phyloP scores from a whole-genome alignment of 2,797 vertebrate genomes.

The Sebastes nivosus region DNA sequence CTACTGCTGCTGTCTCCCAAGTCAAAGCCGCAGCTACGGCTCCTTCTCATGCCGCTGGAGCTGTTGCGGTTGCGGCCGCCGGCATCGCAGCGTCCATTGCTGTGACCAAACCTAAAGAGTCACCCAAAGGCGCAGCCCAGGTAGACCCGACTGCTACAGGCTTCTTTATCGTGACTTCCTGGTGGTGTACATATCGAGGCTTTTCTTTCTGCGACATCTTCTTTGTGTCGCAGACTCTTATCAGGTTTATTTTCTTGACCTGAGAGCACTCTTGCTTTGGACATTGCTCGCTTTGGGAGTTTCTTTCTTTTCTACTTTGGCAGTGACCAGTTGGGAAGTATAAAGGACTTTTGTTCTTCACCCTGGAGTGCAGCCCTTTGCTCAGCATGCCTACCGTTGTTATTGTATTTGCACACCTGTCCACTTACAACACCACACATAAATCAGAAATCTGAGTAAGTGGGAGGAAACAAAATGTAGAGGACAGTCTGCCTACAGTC shows the following conservation, averaged over 20 bases:
- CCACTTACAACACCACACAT: not conserved
- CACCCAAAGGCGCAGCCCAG: conserved; percentile 62
- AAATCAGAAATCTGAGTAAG: not conserved
- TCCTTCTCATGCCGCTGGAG: conserved; percentile 34
- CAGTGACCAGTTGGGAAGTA: not conserved
- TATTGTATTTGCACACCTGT: conserved; percentile 9
- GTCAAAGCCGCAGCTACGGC: conserved; percentile 49
- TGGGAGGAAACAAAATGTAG: not conserved
- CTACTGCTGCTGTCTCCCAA: conserved; percentile 52
- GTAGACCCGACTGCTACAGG: conserved; percentile 49
- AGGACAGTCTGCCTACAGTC: not conserved
- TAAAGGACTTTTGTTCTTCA: not conserved
- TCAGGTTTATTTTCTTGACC: not conserved
- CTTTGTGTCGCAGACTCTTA: not conserved
- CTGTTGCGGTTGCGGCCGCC: conserved; percentile 9
- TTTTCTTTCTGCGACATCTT: not conserved
- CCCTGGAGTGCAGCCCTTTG: conserved; percentile 1
- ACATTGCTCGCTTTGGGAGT: not conserved
- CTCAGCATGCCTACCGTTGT: conserved; percentile 14
- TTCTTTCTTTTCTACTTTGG: conserved; percentile 2
- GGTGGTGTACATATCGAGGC: not conserved
- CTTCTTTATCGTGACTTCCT: not conserved
- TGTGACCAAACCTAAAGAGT: conserved; percentile 49
- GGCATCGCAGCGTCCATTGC: conserved; percentile 1
- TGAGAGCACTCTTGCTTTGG: conserved; percentile 1